Percentiles rank a stretch among this genome's conserved stretches.
Evolutionary conservation across 1,140 invertebrate genomes (phyloP).

Genomic region (Ips typographus): DNA sequence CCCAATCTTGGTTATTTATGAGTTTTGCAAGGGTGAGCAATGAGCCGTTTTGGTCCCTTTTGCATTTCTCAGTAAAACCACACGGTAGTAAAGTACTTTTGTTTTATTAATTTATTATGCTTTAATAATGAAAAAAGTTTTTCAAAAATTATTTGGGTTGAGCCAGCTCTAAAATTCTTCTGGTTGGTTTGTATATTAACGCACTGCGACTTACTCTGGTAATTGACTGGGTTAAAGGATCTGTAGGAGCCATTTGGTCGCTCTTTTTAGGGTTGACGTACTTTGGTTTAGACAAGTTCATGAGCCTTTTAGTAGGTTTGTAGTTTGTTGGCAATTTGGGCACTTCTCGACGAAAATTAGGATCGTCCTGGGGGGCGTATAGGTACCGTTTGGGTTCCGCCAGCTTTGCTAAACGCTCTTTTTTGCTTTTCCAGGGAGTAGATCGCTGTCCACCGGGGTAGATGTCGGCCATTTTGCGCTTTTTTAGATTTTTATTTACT

Average conservation of each 20-base stretch:
- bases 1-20: no score
- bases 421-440: background rate
- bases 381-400: constrained; percentile 9
- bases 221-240: constrained; percentile 12
- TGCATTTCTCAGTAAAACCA: no score
- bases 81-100: no score
- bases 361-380: background rate
- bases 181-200: constrained; percentile 21
- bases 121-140: no score
- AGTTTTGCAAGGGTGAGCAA: no score
- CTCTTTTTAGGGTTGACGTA: constrained; percentile 19
- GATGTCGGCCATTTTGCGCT: no score
- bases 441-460: no score
- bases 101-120: no score
- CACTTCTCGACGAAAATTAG: no score
- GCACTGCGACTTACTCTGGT: constrained; percentile 21
- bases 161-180: constrained; percentile 26
- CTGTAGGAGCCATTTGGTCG: background rate
- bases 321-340: constrained; percentile 10
- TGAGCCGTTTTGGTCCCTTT: no score
- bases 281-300: constrained; percentile 23
- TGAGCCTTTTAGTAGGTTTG: constrained; percentile 21
- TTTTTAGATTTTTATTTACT: no score
- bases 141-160: constrained; percentile 16
- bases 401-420: constrained; percentile 5